Base-by-base conservation (phyloP, 2,888 invertebrate species). In the Lissocephala sabroskyi region DNA sequence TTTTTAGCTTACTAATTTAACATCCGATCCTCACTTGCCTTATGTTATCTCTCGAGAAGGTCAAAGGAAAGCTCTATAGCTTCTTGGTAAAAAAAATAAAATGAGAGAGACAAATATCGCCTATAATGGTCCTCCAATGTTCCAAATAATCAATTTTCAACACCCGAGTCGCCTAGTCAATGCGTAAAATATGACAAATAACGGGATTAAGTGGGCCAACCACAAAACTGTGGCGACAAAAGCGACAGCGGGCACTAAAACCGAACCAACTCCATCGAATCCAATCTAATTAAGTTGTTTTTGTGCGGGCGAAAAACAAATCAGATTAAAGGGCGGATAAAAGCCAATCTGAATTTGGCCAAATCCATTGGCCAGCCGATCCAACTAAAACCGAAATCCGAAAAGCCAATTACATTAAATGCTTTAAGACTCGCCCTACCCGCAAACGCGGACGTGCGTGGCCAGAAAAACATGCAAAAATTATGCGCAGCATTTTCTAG, bases 341-440 rank as follows among this genome's bases (percentile, higher is more conserved):
- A 51, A 51, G 49, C 16, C 44, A 46, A 30, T 7, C n/a, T n/a
- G n/a, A n/a, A 49, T 58, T 41, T 49, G 49, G 16, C 44, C 26
- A 45, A 41, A 46, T 3, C 41, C 39, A 42, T 46, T 32, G 17
- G 41, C 33, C 53, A 56, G 35, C 55, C 51, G n/a, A n/a, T n/a
- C n/a, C n/a, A n/a, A n/a, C n/a, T n/a, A n/a, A n/a, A n/a, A n/a
- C n/a, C n/a, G n/a, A n/a, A n/a, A n/a, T n/a, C n/a, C n/a, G n/a
- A n/a, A n/a, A 52, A 64, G 49, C 61, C 77, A 79, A 80, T 79
- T 78, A 79, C 76, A 79, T 78, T 76, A 79, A 76, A 64, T 56
- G 53, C 58, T 63, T 49, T 54, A 54, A 54, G 54, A 39, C 44
- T 33, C 41, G 17, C 3, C 7, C 3, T 7, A 32, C 36, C 36